phyloP scores from a whole-genome alignment of 2,113 vertebrate species.

The Peromyscus maniculatus region DNA sequence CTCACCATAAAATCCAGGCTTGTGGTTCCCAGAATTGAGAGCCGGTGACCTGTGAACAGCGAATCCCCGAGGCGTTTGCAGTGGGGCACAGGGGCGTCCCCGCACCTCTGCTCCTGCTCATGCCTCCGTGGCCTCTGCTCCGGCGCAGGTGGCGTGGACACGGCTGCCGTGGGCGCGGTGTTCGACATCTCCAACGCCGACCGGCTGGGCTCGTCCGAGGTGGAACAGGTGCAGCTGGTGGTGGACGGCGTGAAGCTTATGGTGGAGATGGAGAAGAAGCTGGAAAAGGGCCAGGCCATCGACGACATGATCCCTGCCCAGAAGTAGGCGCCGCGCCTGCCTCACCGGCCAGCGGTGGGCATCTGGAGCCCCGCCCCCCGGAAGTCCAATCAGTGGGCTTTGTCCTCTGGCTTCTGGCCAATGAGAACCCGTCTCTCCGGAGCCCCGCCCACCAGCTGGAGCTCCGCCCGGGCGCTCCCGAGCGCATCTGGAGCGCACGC shows the following conservation, averaged over 20 bases:
- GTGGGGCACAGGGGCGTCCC: neutral
- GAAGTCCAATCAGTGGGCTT: constrained; percentile 44
- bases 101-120: no score
- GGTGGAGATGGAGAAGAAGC: constrained; percentile 99
- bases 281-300: constrained; percentile 95
- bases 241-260: constrained; percentile 98
- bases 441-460: neutral
- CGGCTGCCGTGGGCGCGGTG: constrained; percentile 94
- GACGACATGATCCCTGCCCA: constrained; percentile 98
- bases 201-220: constrained; percentile 96
- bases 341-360: neutral
- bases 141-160: constrained; percentile 95
- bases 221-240: constrained; percentile 96
- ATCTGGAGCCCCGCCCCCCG: neutral
- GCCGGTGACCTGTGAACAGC: neutral
- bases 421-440: neutral
- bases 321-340: constrained; percentile 87
- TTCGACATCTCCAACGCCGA: constrained; percentile 99
- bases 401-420: constrained; percentile 51
- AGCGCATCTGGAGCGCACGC: neutral
- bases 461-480: neutral
- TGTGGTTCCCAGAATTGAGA: neutral
- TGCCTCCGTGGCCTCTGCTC: neutral
- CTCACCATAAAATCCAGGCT: neutral
- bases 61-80: neutral